Evolutionary conservation across 2,888 invertebrate genomes (phyloP).

Genomic region (Poecilobothrus nobilitatus): DNA sequence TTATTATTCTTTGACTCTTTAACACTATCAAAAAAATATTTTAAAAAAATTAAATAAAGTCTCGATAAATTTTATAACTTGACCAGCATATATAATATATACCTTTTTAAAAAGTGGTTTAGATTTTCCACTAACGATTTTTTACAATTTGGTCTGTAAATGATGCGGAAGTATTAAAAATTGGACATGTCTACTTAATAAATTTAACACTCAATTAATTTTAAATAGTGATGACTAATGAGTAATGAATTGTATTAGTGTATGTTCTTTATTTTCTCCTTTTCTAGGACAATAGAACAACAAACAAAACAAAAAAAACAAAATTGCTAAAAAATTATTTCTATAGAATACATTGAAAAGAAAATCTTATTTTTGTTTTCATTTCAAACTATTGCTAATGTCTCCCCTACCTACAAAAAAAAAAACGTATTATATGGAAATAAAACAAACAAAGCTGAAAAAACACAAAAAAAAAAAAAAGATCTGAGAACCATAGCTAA

Average conservation of each 20-base stretch:
- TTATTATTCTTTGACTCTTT: no score
- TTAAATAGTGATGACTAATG: neutral
- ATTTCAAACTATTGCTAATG: no score
- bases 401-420: neutral
- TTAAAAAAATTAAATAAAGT: no score
- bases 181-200: neutral
- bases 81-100: no score
- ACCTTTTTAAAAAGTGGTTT: no score
- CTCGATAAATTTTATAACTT: no score
- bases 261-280: neutral
- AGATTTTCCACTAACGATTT: no score
- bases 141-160: neutral
- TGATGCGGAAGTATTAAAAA: neutral
- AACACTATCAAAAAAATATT: no score
- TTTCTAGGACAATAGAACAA: neutral
- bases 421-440: neutral
- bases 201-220: slow-evolving; percentile 3
- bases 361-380: no score
- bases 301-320: neutral
- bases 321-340: neutral
- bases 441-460: neutral
- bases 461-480: neutral
- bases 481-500: neutral
- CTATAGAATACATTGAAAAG: neutral
- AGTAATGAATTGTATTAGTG: neutral